phyloP scores from a whole-genome alignment of 1,140 invertebrate genomes.

The Papilio polyxenes region DNA sequence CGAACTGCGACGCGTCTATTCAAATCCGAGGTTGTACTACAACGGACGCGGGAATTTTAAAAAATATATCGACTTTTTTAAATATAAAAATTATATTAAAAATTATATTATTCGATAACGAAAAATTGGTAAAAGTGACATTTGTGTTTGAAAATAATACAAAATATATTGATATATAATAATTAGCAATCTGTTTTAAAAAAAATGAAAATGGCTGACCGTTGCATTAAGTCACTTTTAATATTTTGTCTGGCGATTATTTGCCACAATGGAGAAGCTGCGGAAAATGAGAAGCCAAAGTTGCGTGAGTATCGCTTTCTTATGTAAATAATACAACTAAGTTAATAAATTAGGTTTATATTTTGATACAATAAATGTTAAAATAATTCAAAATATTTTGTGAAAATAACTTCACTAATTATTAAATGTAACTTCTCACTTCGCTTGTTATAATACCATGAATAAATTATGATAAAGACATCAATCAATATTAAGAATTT shows the following conservation, averaged over 20 bases:
- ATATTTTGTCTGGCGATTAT: conserved; percentile 63
- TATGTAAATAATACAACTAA: conserved; percentile 37
- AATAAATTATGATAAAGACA: no score
- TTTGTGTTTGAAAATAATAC: conserved; percentile 31
- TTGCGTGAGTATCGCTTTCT: conserved; percentile 61
- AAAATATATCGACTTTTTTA: conserved; percentile 41
- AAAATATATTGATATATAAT: neutral
- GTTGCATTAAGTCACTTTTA: conserved; percentile 58
- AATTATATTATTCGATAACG: neutral
- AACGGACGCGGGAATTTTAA: conserved; percentile 62
- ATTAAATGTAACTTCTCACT: no score
- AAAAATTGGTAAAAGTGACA: conserved; percentile 38
- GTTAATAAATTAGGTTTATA: neutral
- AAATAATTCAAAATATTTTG: neutral
- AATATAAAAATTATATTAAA: conserved; percentile 37
- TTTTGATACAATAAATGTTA: no score
- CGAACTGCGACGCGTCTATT: conserved; percentile 57
- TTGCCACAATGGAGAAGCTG: conserved; percentile 63
- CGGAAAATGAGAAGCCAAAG: conserved; percentile 57
- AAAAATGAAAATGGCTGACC: conserved; percentile 59
- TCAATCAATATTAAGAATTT: no score
- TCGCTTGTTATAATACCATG: no score
- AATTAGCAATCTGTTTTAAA: neutral
- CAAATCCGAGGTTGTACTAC: conserved; percentile 54
- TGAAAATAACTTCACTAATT: no score